These are phyloP conservation scores for Luperina nickerlii DNA, from an alignment of 2,888 invertebrate genomes.

Conservation along the genomic window DNA sequence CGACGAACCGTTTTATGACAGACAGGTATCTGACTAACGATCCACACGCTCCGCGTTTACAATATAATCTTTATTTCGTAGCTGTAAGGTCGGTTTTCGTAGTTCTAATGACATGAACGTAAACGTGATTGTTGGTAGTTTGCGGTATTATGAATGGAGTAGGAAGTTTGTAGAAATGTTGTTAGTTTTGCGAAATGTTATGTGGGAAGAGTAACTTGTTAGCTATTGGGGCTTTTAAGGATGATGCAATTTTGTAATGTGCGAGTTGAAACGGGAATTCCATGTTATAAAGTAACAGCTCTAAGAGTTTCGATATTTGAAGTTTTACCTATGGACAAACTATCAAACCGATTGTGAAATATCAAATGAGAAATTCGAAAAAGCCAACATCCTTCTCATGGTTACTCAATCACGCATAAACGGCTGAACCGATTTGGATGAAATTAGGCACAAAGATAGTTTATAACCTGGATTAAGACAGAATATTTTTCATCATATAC, in stretches of 20 bases:
- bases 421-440: too few relatives aligned
- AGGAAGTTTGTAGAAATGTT: constrained; percentile 27
- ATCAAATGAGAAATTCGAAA: not conserved
- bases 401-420: too few relatives aligned
- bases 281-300: not conserved
- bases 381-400: not conserved
- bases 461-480: too few relatives aligned
- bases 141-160: constrained; percentile 33
- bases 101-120: not conserved
- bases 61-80: constrained; percentile 7
- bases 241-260: constrained; percentile 5
- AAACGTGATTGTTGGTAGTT: constrained; percentile 11
- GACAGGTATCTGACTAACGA: constrained; percentile 9
- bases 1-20: constrained; percentile 22
- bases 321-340: not conserved
- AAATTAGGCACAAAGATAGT: too few relatives aligned
- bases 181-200: constrained; percentile 23
- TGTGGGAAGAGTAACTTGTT: constrained; percentile 6
- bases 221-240: not conserved
- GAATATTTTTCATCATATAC: too few relatives aligned
- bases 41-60: not conserved
- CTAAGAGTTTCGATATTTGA: not conserved
- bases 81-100: constrained; percentile 7
- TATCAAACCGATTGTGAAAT: not conserved
- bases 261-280: not conserved